These are phyloP conservation scores for Ceyx margarethae DNA, from an alignment of 2,113 vertebrate genomes.

Conservation along the genomic window DNA sequence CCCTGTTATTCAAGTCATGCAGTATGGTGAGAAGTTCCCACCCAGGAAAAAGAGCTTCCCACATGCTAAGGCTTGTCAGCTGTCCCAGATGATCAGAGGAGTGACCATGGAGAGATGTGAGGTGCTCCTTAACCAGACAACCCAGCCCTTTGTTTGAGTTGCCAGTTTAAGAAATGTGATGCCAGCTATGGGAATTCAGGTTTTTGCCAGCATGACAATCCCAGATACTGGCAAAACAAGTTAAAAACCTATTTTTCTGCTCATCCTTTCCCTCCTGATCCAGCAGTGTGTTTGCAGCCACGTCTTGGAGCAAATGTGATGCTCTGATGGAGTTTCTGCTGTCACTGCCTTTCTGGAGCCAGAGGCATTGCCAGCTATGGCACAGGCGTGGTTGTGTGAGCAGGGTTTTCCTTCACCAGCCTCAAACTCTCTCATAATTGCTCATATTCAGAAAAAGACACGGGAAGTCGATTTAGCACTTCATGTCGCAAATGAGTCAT, in stretches of 20 bases:
- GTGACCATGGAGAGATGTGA: accelerated
- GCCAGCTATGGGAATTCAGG: background rate
- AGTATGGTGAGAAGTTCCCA: background rate
- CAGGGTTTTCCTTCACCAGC: background rate
- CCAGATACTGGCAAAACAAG: background rate
- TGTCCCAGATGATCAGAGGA: background rate
- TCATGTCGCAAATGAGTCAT: constrained; percentile 31
- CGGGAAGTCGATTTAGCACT: constrained; percentile 15
- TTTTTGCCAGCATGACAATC: background rate
- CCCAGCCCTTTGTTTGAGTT: no score
- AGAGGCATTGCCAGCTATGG: background rate
- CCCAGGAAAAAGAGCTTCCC: background rate
- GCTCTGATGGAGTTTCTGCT: background rate
- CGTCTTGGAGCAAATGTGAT: background rate
- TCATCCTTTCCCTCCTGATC: background rate
- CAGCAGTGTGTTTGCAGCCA: background rate
- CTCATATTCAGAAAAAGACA: constrained; percentile 3
- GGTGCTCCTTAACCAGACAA: background rate
- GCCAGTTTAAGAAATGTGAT: background rate
- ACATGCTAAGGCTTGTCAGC: background rate
- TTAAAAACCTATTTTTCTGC: background rate
- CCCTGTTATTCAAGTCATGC: background rate
- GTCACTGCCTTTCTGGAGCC: background rate
- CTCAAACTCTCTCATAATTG: background rate
- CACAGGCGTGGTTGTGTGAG: background rate